Percentiles rank a stretch among this genome's conserved stretches.
Evolutionary conservation across 2,113 vertebrate genomes (phyloP).

Genomic region (Cyprinodon variegatus): DNA sequence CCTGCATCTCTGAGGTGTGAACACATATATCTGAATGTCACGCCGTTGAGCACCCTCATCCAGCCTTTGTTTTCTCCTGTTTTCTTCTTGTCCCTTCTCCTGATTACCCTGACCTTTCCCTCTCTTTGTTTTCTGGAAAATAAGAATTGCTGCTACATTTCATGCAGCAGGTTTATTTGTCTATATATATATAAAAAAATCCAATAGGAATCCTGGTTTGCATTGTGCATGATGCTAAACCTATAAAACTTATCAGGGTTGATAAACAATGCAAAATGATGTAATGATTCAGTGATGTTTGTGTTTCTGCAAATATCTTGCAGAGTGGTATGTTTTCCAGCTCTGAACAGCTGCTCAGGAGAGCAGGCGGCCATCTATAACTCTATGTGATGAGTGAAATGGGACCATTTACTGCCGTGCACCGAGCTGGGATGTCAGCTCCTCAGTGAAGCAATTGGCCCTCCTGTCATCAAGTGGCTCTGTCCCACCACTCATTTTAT

Average conservation of each 20-base stretch:
- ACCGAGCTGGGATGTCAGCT: constrained; percentile 44
- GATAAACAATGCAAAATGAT: constrained; percentile 32
- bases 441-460: constrained; percentile 43
- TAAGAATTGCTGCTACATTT: constrained; percentile 20
- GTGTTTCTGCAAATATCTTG: constrained; percentile 35
- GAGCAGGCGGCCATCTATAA: background rate
- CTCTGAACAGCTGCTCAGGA: constrained; percentile 8
- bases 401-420: constrained; percentile 40
- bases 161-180: constrained; percentile 23
- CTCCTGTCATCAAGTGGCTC: constrained; percentile 24
- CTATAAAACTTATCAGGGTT: constrained; percentile 10
- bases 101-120: constrained; percentile 57
- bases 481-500: constrained; percentile 26
- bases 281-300: constrained; percentile 9
- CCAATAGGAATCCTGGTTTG: background rate
- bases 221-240: constrained; percentile 4
- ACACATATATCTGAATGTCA: constrained; percentile 28
- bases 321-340: constrained; percentile 11
- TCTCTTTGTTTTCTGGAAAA: constrained; percentile 26
- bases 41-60: background rate
- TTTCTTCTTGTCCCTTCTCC: background rate
- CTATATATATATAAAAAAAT: constrained; percentile 3
- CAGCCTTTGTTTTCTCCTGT: background rate
- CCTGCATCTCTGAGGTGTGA: constrained; percentile 1
- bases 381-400: background rate